Evolutionary conservation across 2,113 vertebrate genomes (phyloP).

Genomic region (Thalassarche chlororhynchos): DNA sequence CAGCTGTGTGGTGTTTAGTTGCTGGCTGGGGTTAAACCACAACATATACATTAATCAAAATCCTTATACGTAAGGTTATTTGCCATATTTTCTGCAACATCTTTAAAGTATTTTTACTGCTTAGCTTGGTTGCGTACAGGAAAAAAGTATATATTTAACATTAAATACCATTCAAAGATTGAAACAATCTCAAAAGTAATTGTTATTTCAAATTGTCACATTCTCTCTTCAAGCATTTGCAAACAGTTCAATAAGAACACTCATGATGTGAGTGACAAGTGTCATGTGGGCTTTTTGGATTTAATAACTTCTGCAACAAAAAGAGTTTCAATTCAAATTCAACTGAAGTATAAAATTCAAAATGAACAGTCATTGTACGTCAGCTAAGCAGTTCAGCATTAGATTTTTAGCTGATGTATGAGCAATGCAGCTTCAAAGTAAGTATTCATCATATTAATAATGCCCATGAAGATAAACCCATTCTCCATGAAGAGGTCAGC

Average conservation of each 20-base stretch:
- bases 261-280: neutral
- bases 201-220: neutral
- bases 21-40: too few species aligned
- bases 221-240: neutral
- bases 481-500: neutral
- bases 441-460: neutral
- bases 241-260: neutral
- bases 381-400: neutral
- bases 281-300: neutral
- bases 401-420: neutral
- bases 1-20: too few species aligned
- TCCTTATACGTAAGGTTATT: neutral
- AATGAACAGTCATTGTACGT: neutral
- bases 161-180: neutral
- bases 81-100: neutral
- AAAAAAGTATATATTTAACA: neutral
- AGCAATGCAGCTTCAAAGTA: neutral
- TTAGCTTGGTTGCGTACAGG: neutral
- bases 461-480: neutral
- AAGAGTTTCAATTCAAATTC: neutral
- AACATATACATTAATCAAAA: neutral
- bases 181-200: neutral
- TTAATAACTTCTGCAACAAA: neutral
- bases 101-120: neutral
- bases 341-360: neutral